These are phyloP conservation scores for Conopomorpha cramerella DNA, from an alignment of 1,140 invertebrate species.

Conservation along the genomic window DNA sequence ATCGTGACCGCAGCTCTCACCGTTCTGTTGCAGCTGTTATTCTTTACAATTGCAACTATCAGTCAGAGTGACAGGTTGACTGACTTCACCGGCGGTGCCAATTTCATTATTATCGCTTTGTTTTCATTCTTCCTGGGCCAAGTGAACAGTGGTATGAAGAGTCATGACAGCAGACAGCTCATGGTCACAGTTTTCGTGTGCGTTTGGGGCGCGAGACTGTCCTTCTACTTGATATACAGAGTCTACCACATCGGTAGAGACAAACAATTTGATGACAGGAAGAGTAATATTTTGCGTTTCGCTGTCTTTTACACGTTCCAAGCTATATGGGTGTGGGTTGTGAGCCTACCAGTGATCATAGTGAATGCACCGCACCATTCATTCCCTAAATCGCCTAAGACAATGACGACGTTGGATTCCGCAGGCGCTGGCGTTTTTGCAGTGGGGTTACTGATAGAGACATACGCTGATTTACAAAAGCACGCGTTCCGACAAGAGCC, in stretches of 20 bases:
- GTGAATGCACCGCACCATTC: slow-evolving; percentile 86
- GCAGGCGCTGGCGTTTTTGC: slow-evolving; percentile 83
- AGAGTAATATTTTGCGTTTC: slow-evolving; percentile 83
- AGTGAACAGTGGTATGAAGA: slow-evolving; percentile 69
- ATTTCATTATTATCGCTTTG: slow-evolving; percentile 87
- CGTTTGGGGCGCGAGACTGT: slow-evolving; percentile 83
- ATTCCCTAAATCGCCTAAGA: slow-evolving; percentile 75
- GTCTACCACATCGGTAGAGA: slow-evolving; percentile 89
- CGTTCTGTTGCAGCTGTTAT: slow-evolving; percentile 84
- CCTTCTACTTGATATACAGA: slow-evolving; percentile 84
- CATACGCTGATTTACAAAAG: slow-evolving; percentile 89
- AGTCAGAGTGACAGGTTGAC: slow-evolving; percentile 90
- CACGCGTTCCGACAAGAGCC: slow-evolving; percentile 87
- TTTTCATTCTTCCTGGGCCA: slow-evolving; percentile 86
- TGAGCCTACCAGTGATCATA: slow-evolving; percentile 89
- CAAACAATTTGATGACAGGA: slow-evolving; percentile 86
- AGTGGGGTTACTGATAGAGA: slow-evolving; percentile 83
- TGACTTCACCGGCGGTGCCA: slow-evolving; percentile 89
- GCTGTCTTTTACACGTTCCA: slow-evolving; percentile 93
- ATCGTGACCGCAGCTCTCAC: slow-evolving; percentile 88
- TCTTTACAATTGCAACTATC: slow-evolving; percentile 82
- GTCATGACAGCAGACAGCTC: slow-evolving; percentile 82
- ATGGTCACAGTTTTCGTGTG: slow-evolving; percentile 87
- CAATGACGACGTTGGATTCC: slow-evolving; percentile 83
- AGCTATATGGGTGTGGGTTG: slow-evolving; percentile 91